Percentiles rank a stretch among this genome's conserved stretches.
Conservation (phyloP, 2,797 vertebrate species). For the Pachyuromys duprasi region DNA sequence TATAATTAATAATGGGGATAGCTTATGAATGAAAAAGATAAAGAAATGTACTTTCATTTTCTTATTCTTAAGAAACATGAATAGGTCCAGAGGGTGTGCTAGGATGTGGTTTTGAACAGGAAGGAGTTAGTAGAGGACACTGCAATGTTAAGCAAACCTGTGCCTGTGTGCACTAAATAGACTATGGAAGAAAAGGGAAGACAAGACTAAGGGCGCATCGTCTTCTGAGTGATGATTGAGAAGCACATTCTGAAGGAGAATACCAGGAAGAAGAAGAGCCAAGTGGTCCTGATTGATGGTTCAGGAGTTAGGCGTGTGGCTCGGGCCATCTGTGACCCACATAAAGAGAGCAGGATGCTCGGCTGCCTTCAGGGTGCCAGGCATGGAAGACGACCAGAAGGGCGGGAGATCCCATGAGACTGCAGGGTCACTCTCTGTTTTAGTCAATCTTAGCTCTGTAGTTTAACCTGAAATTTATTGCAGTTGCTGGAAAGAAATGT, state of each 20-base stretch:
- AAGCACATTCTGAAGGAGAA: conserved; percentile 36
- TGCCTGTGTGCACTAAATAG: not conserved
- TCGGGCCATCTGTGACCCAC: conserved; percentile 88
- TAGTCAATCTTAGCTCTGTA: not conserved
- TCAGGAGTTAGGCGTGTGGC: conserved; percentile 74
- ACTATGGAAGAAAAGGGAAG: not conserved
- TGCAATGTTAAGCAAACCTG: not conserved
- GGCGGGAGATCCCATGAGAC: conserved; percentile 61
- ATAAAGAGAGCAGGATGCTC: conserved; percentile 76
- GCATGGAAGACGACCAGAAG: conserved; percentile 74
- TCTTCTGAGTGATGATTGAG: conserved; percentile 44
- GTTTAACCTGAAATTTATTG: not conserved
- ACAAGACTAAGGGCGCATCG: not conserved
- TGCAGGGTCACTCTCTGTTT: not conserved
- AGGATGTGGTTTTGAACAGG: not conserved
- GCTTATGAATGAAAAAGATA: not conserved
- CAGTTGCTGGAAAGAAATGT: no score
- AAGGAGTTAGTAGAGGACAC: not conserved
- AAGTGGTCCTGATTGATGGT: conserved; percentile 75
- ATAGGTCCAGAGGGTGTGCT: not conserved
- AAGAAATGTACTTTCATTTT: not conserved
- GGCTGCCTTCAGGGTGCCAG: conserved; percentile 76
- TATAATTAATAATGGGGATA: not conserved
- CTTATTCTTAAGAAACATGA: not conserved
- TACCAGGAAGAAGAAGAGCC: conserved; percentile 58